Percentiles rank a stretch among this genome's conserved stretches.
Conservation (phyloP, 2,888 invertebrate species). For the Oxycera nigricornis region DNA sequence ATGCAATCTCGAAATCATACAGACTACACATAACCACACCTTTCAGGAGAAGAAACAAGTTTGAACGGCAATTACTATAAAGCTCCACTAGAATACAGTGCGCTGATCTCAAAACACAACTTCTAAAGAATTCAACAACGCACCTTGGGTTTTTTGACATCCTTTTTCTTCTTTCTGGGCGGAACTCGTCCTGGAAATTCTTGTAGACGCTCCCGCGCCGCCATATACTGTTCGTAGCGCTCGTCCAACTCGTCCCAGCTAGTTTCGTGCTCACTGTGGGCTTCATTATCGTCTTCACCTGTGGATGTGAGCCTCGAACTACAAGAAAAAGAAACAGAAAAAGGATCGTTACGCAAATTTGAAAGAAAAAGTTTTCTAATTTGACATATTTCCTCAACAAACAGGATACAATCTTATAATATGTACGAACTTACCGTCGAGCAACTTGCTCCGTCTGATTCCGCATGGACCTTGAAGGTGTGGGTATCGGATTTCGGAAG, state of each 20-base stretch:
- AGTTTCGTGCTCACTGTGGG: conserved; percentile 61
- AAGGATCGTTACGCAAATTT: no score
- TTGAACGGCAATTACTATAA: no score
- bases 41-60: no score
- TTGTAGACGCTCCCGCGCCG: conserved; percentile 61
- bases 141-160: conserved; percentile 55
- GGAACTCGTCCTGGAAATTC: conserved; percentile 62
- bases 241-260: conserved; percentile 62
- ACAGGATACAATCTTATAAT: no score
- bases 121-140: no score
- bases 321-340: conserved; percentile 45
- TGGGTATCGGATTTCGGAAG: conserved; percentile 50
- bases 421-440: conserved; percentile 58
- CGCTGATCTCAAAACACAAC: no score
- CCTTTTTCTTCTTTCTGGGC: conserved; percentile 61
- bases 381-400: no score
- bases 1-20: no score
- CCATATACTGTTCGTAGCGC: conserved; percentile 60
- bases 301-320: conserved; percentile 61
- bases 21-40: no score
- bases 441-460: conserved; percentile 51
- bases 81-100: no score
- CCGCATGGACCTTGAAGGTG: conserved; percentile 54
- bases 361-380: no score
- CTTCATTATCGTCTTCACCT: conserved; percentile 60